Conservation (phyloP, 2,888 invertebrate genomes). For the Aquatica leii region DNA sequence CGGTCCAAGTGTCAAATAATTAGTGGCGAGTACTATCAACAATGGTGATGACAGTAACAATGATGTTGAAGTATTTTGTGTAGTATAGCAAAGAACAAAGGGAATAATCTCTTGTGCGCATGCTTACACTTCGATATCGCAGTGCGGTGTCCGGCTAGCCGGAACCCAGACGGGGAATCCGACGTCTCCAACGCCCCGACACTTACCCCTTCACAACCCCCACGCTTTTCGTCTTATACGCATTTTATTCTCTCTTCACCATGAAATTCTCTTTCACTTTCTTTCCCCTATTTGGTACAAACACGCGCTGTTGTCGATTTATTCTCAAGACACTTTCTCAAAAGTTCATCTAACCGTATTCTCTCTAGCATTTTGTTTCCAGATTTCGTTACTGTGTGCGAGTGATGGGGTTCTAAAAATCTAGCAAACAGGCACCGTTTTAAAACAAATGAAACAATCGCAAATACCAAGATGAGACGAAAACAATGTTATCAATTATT, state of each 20-base stretch:
- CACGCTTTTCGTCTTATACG: slow-evolving; percentile 36
- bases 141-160: slow-evolving; percentile 52
- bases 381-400: no score
- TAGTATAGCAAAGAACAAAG: slow-evolving; percentile 24
- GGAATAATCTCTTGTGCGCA: slow-evolving; percentile 27
- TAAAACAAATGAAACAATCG: no score
- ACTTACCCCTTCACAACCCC: slow-evolving; percentile 39
- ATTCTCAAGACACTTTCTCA: no score
- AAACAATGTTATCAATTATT: no score
- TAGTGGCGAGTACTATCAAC: no score
- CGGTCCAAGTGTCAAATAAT: no score
- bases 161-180: slow-evolving; percentile 53
- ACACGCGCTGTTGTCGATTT: no score
- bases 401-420: no score
- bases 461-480: no score
- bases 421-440: no score
- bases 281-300: slow-evolving; percentile 2
- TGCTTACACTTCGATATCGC: slow-evolving; percentile 38
- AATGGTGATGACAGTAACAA: slow-evolving; percentile 13
- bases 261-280: slow-evolving; percentile 22
- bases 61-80: neutral
- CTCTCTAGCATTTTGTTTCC: no score
- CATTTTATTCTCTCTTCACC: slow-evolving; percentile 27
- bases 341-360: no score
- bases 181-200: slow-evolving; percentile 40